A percentile compares a stretch with the other conserved stretches of the same genome.
phyloP scores from a whole-genome alignment of 2,113 vertebrate genomes.

The Ciconia boyciana region DNA sequence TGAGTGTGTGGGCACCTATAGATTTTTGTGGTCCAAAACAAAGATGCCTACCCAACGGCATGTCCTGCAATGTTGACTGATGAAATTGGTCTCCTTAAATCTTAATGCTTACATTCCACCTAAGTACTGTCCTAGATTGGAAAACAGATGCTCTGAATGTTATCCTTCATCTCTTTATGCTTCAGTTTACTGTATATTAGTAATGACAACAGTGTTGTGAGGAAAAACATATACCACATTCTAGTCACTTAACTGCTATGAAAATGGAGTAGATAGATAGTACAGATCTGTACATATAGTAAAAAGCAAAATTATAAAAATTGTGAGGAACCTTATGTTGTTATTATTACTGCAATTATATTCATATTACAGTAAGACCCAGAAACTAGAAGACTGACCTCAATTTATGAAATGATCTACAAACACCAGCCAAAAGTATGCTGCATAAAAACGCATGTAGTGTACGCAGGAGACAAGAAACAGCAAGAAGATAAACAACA shows the following conservation, averaged over 20 bases:
- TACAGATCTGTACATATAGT: not conserved
- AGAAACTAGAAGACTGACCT: not conserved
- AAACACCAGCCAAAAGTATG: not conserved
- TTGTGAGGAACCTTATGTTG: not conserved
- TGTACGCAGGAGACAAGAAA: not conserved
- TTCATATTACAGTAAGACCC: not conserved
- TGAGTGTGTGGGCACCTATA: not conserved
- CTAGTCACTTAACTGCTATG: not conserved
- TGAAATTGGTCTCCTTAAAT: not conserved
- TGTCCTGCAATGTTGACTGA: not conserved
- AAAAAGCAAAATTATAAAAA: not conserved
- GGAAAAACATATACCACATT: not conserved
- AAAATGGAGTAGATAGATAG: not conserved
- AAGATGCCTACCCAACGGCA: not conserved
- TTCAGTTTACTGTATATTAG: not conserved
- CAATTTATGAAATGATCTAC: not conserved
- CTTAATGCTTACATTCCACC: not conserved
- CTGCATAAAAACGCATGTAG: not conserved
- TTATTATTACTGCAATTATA: not conserved
- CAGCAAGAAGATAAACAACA: not conserved
- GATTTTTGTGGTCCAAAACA: not conserved
- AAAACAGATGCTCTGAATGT: not conserved
- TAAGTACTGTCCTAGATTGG: not conserved
- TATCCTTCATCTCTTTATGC: not conserved
- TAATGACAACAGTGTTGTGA: not conserved